Base-by-base conservation (phyloP, 2,113 vertebrate species). In the Eudorcas thomsonii region DNA sequence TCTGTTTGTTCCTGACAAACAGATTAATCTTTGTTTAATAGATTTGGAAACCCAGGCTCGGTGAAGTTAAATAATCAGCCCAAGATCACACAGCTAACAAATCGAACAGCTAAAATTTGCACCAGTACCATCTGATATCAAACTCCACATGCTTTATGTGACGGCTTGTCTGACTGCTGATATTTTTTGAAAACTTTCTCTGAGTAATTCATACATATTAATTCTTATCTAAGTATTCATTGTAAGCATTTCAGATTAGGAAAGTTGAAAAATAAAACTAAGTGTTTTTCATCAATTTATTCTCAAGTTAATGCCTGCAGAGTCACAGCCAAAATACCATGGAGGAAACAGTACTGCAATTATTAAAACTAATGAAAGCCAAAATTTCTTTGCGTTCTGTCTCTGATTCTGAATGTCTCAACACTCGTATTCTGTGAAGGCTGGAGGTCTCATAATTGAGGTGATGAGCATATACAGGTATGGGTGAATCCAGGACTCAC, bases 111-210 rank as follows among this genome's bases (percentile, higher is more conserved):
- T 62, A 96, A 92, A 95, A 77, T 81, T 26, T 84, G 8, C 10
- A 57, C 64, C 8, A 64, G 77, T 17, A 36, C 21, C 57, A 2
- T 71, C 48, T 96, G 26, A 55, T 89, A 85, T 25, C 80, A 71
- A 52, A 87, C 33, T 89, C 59, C 30, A 88, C 7, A 55, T 36
- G 90, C 74, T 71, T 80, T 87, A 74, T 6, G 39, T 15, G 30
- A 88, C 64, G 30, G 11, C 89, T 62, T 88, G 52, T 78, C 92
- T 96, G 83, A 94, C 43, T 14, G 96, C 45, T 94, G 87, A 43
- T 86, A 89, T 88, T 64, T 96, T 91, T 45, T 93, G 88, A 93
- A 95, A 96, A 97, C 19, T n/a, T 94, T 54, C 88, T 94, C 50
- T 6, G 81, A 88, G 67, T 57, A 97, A 55, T 84, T 96, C 33